Evolutionary conservation across 2,113 vertebrate species (phyloP).

Genomic region (Dromaius novaehollandiae): DNA sequence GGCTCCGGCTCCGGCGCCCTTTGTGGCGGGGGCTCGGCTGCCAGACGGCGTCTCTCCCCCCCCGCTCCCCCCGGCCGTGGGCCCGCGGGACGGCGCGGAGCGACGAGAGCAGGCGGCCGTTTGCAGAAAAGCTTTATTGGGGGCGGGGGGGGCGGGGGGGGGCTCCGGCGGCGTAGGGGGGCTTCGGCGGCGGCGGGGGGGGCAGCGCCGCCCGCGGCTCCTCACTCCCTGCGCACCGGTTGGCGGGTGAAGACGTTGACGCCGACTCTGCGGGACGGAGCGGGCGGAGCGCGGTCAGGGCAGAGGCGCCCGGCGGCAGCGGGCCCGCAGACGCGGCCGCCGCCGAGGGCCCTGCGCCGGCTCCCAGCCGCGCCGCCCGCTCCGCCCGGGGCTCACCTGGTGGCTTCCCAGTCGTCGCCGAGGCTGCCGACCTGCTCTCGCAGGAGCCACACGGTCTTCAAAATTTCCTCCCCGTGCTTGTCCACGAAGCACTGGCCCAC

Average conservation of each 20-base stretch:
- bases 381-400: not conserved
- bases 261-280: not conserved
- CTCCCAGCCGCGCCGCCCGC: too few relatives aligned
- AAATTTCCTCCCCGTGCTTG: rapidly evolving
- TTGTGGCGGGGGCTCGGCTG: too few relatives aligned
- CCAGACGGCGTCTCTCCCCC: too few relatives aligned
- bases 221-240: rapidly evolving
- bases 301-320: too few relatives aligned
- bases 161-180: too few relatives aligned
- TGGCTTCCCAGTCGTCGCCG: not conserved
- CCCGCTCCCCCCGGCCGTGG: too few relatives aligned
- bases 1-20: too few relatives aligned
- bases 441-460: slow-evolving; percentile 55
- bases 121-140: not conserved
- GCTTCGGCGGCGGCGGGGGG: too few relatives aligned
- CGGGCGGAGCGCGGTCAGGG: too few relatives aligned
- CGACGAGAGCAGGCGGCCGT: rapidly evolving
- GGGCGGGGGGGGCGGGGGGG: not conserved
- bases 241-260: rapidly evolving
- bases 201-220: rapidly evolving
- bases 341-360: too few relatives aligned
- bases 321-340: too few relatives aligned
- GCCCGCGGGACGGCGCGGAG: rapidly evolving
- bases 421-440: rapidly evolving
- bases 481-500: slow-evolving; percentile 21